A percentile compares a stretch with the other conserved stretches of the same genome.
Conservation (phyloP, 2,888 invertebrate genomes). For the Parnassius glacialis region DNA sequence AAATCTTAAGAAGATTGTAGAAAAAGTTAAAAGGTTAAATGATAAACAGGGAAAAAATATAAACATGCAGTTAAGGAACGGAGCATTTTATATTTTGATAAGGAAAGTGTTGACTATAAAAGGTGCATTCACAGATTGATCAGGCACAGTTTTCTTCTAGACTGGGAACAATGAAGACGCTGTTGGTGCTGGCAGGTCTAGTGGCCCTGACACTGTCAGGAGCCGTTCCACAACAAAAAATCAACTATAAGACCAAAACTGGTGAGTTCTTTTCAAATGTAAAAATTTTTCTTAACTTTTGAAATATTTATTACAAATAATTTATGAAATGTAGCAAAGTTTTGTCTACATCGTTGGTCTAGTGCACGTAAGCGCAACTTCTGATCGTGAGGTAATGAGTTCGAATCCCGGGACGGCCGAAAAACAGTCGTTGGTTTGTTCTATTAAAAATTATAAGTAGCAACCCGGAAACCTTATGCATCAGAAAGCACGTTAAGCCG, state of each 20-base stretch:
- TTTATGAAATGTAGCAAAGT: too few relatives aligned
- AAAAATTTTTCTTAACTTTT: neutral
- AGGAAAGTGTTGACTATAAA: conserved; percentile 36
- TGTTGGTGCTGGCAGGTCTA: conserved; percentile 63
- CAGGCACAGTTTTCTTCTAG: conserved; percentile 57
- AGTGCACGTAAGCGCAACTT: too few relatives aligned
- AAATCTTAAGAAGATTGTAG: too few relatives aligned
- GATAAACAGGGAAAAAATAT: conserved; percentile 20
- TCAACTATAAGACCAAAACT: conserved; percentile 40
- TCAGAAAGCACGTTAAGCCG: too few relatives aligned
- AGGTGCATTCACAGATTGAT: conserved; percentile 20
- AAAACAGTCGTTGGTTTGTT: too few relatives aligned
- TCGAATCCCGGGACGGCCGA: too few relatives aligned
- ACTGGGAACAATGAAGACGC: conserved; percentile 69
- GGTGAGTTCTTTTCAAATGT: conserved; percentile 36
- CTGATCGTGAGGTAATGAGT: too few relatives aligned
- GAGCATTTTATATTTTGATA: conserved; percentile 30
- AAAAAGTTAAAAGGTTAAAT: conserved; percentile 17
- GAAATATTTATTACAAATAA: too few relatives aligned
- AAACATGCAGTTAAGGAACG: conserved; percentile 28
- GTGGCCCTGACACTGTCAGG: conserved; percentile 60
- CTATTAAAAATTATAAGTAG: too few relatives aligned
- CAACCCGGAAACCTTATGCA: too few relatives aligned
- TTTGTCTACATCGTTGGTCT: too few relatives aligned
- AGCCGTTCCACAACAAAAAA: conserved; percentile 38